Base-by-base conservation (phyloP, 37 sponge, comb jelly and placozoan species). In the Geodia barretti region DNA sequence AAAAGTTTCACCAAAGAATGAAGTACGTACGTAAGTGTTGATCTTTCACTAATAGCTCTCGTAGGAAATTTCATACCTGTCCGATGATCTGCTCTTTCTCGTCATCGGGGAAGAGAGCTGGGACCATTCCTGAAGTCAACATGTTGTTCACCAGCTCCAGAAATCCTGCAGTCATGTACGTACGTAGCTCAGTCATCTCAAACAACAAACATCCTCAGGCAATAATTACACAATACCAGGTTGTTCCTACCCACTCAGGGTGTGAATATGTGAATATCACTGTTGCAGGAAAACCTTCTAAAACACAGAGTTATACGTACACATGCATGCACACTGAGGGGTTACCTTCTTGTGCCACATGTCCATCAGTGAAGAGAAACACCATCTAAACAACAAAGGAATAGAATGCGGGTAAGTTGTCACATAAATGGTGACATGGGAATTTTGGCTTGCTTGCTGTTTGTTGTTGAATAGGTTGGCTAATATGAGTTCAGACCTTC, bases 61-160 rank as follows among this genome's bases (percentile, higher is more conserved):
- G n/a, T n/a, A n/a, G n/a, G n/a, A n/a, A n/a, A n/a, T n/a, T n/a
- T n/a, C 14, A 41, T 62, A 93, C 91, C 75, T 95, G 86, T 72
- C 89, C 89, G 63, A 95, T 87, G 42, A 97, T 85, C 20, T 77
- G 80, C 60, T 98, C 99, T 72, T 94, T 96, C 73, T 98, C 99
- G 73, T 98, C 99, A 85, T 98, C 99, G 67, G 95, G 83, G 72
- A 94, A 96, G 36, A 98, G 85, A 26, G 97, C 97, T 11, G 99
- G 99, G 20, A 98, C 99, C 99, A 96, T 96, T 5, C 99, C 99
- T 68, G 95, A 91, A 2, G 99, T 98, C 68, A 98, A 77, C 99
- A 98, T 98, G 91, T 98, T 98, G 83, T 98, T 98, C 43, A 98
- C 88, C 25, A 94, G 84, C 78, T 98, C 99, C 63, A 98, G 92